Percentiles rank a stretch among this genome's conserved stretches.
Evolutionary conservation across 2,888 invertebrate species (phyloP).

Genomic region (Apomyelois bistriatella): DNA sequence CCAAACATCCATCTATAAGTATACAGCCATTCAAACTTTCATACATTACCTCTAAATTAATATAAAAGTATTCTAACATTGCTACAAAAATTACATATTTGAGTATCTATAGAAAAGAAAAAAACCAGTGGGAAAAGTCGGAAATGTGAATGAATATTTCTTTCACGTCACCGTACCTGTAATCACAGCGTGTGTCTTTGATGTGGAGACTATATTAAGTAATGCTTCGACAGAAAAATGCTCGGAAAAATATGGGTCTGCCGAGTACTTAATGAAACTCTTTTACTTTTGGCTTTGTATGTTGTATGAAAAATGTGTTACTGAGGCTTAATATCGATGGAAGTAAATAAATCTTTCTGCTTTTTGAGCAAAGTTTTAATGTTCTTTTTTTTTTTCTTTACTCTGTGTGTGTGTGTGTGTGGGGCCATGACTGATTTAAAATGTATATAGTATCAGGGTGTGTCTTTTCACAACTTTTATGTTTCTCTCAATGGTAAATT

Average conservation of each 20-base stretch:
- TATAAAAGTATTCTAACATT: too few relatives aligned
- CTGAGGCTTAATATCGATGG: neutral
- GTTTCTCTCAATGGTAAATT: too few relatives aligned
- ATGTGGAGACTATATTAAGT: constrained; percentile 42
- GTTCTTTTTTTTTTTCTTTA: neutral
- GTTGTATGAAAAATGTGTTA: constrained; percentile 14
- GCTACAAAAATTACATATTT: constrained; percentile 1
- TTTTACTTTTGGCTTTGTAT: constrained; percentile 27
- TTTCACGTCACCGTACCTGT: constrained; percentile 37
- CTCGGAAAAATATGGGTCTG: constrained; percentile 26
- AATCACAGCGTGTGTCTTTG: constrained; percentile 41
- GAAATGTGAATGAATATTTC: constrained; percentile 31
- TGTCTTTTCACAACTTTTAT: too few relatives aligned
- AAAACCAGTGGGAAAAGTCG: constrained; percentile 24
- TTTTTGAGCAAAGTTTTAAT: neutral
- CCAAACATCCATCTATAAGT: too few relatives aligned
- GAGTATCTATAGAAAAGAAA: constrained; percentile 14
- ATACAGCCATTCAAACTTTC: too few relatives aligned
- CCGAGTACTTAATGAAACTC: constrained; percentile 23
- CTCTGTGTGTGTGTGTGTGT: too few relatives aligned
- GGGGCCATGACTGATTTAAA: too few relatives aligned
- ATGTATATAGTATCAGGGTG: too few relatives aligned
- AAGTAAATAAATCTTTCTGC: neutral
- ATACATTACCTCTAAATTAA: too few relatives aligned
- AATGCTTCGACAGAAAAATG: constrained; percentile 32